phyloP scores from a whole-genome alignment of 2,888 invertebrate species.

The Parelbella ahira region DNA sequence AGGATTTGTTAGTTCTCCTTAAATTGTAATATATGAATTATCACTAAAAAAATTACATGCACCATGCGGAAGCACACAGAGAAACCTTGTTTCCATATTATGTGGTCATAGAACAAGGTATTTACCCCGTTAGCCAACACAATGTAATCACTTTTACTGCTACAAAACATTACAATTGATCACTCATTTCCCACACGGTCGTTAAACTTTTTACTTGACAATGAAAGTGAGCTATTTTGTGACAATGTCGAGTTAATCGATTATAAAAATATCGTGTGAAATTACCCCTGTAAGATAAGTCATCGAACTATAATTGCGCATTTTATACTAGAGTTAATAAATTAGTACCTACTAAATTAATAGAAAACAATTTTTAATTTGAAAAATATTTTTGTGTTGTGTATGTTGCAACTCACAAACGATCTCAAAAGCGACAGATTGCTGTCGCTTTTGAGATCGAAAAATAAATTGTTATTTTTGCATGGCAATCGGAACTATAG shows the following conservation, averaged over 20 bases:
- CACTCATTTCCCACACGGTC: constrained; percentile 26
- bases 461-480: too few relatives aligned
- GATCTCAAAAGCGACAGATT: too few relatives aligned
- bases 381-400: too few relatives aligned
- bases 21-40: too few relatives aligned
- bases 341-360: too few relatives aligned
- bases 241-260: constrained; percentile 26
- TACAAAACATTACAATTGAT: constrained; percentile 31
- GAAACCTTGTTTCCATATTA: not conserved
- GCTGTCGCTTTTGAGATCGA: too few relatives aligned
- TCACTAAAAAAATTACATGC: too few relatives aligned
- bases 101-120: constrained; percentile 4
- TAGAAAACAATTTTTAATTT: too few relatives aligned
- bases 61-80: not conserved
- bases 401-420: too few relatives aligned
- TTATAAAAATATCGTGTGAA: constrained; percentile 28
- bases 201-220: constrained; percentile 25
- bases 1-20: too few relatives aligned
- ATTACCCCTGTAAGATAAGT: constrained; percentile 9
- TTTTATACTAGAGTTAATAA: too few relatives aligned
- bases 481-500: too few relatives aligned
- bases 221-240: constrained; percentile 35
- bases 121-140: constrained; percentile 15
- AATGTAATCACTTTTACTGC: constrained; percentile 29
- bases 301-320: constrained; percentile 17